Base-by-base conservation (phyloP, 1,140 invertebrate species). In the Portunus trituberculatus region DNA sequence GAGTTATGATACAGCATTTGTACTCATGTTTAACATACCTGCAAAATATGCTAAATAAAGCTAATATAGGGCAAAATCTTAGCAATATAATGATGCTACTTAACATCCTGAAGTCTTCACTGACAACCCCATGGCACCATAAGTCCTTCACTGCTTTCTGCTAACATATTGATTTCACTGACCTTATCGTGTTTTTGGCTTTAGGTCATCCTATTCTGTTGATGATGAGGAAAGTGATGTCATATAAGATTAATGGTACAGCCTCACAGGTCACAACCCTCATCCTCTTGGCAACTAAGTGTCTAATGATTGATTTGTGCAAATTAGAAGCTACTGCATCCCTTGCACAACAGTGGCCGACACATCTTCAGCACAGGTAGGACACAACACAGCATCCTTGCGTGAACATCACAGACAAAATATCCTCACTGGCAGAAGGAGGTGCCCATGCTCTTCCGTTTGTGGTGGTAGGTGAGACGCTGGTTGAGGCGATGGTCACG, bases 401-500 rank as follows among this genome's bases (percentile, higher is more conserved):
- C 39, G 39, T n/a, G 6, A 20, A 20, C 67, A 76, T 93, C 52
- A 59, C 10, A 59, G 31, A 10, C 16, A 87, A 93, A 93, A 20
- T 46, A 59, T 86, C 20, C 29, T 90, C 46, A 94, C 59, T 94
- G 93, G 6, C 87, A 90, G 88, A 95, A 92, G 28, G 94, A 92
- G 10, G 94, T 92, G 31, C 94, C 94, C 94, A 95, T 88, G 67
- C 95, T 96, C 92, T 95, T 94, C 4, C 97, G 95, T 82, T 97
- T 96, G 91, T 97, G 96, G 48, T 97, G 97, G 93, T 97, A 97
- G 48, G 98, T 98, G 14, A 98, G 97, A 0, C 98, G 98, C 67
- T 98, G 98, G 88, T 98, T 98, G 0, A 99, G 97, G 93, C 98
- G 97, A 87, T 98, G 98, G 96, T 99, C 98, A 89, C 98, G 98